phyloP scores from a whole-genome alignment of 1,140 invertebrate species.

The Capitella teleta region DNA sequence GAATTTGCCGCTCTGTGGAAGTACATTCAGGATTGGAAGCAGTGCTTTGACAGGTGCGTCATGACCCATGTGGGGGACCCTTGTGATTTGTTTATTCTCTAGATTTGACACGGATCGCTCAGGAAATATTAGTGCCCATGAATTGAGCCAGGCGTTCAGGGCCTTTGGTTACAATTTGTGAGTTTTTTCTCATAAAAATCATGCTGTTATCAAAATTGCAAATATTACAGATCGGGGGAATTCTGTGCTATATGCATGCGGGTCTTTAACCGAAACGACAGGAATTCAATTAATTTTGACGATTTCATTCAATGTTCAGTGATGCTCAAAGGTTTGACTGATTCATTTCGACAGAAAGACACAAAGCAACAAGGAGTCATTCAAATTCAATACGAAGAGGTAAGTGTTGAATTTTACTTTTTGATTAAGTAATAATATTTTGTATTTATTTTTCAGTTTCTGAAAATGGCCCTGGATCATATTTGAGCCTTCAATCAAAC shows the following conservation, averaged over 20 bases:
- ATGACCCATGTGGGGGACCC: background rate
- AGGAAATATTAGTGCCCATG: conserved; percentile 39
- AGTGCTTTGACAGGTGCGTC: conserved; percentile 65
- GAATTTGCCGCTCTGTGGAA: conserved; percentile 95
- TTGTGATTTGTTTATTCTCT: conserved; percentile 11
- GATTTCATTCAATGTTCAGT: conserved; percentile 44
- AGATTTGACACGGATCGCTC: conserved; percentile 42
- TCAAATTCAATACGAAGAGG: conserved; percentile 37
- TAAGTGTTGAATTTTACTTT: conserved; percentile 11
- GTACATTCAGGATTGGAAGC: conserved; percentile 94
- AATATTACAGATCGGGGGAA: background rate
- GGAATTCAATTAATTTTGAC: conserved; percentile 38
- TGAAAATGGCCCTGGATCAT: background rate
- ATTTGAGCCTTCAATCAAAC: too few species aligned
- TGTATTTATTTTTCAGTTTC: conserved; percentile 1
- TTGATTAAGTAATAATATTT: background rate
- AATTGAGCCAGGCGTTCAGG: conserved; percentile 35
- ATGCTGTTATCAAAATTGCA: background rate
- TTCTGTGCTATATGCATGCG: conserved; percentile 13
- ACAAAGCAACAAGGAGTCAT: conserved; percentile 27
- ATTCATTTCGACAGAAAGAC: conserved; percentile 39
- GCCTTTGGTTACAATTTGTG: conserved; percentile 42
- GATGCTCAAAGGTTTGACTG: conserved; percentile 39
- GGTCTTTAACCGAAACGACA: conserved; percentile 29
- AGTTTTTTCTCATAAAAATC: conserved; percentile 15